Percentiles rank a stretch among this genome's conserved stretches.
These are phyloP conservation scores for Pomacea canaliculata DNA, from an alignment of 2,888 invertebrate species.

Conservation along the genomic window DNA sequence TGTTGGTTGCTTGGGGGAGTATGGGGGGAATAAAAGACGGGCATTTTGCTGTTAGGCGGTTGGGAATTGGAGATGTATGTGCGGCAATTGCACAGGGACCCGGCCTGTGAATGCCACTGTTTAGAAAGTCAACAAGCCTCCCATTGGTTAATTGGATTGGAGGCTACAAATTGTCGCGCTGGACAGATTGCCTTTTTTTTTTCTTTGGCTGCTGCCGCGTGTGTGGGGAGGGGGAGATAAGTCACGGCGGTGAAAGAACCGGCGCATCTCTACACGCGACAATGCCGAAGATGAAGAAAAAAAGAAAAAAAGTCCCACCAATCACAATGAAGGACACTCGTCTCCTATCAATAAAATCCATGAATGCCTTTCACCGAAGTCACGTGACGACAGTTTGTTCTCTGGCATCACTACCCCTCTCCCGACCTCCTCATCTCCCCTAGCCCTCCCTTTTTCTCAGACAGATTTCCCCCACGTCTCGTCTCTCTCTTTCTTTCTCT, in stretches of 20 bases:
- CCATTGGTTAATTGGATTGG: constrained; percentile 14
- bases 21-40: background rate
- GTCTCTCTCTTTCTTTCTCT: no score
- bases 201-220: background rate
- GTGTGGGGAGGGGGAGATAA: background rate
- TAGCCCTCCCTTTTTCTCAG: no score
- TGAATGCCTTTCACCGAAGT: no score
- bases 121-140: constrained; percentile 9
- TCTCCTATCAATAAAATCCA: no score
- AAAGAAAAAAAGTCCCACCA: no score
- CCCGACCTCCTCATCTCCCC: no score
- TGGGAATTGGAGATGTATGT: constrained; percentile 13
- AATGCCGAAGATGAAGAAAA: no score
- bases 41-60: constrained; percentile 10
- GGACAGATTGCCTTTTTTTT: constrained; percentile 7
- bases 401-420: no score
- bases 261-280: no score
- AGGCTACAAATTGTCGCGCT: constrained; percentile 1
- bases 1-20: background rate
- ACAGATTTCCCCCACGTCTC: no score
- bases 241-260: background rate
- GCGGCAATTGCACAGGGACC: constrained; percentile 3
- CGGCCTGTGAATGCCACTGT: background rate
- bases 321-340: no score
- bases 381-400: no score